phyloP scores from a whole-genome alignment of 2,888 invertebrate genomes.

The Mystacides longicornis region DNA sequence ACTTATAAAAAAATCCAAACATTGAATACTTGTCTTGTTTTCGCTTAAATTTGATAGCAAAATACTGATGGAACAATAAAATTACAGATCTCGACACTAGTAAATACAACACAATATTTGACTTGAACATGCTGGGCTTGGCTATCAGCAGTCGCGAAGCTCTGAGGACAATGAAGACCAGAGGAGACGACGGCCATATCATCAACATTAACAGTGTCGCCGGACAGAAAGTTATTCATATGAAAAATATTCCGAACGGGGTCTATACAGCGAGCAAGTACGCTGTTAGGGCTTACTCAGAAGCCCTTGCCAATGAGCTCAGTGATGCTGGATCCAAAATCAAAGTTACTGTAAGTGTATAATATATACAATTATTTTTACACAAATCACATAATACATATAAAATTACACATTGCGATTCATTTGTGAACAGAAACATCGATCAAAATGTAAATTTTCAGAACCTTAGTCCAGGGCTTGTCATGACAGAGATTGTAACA shows the following conservation, averaged over 20 bases:
- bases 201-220: constrained; percentile 13
- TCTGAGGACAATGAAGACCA: constrained; percentile 35
- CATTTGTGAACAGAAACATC: background rate
- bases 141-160: constrained; percentile 52
- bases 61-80: background rate
- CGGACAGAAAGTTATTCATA: constrained; percentile 1
- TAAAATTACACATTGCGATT: background rate
- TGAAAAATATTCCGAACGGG: background rate
- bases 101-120: constrained; percentile 19
- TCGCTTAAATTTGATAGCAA: background rate
- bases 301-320: background rate
- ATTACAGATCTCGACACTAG: background rate
- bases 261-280: background rate
- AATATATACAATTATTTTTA: background rate
- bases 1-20: too few relatives aligned
- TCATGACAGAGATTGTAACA: too few relatives aligned
- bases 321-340: background rate
- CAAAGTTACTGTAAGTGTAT: background rate
- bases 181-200: constrained; percentile 20
- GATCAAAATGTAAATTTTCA: too few relatives aligned
- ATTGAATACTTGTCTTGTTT: too few relatives aligned
- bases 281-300: background rate
- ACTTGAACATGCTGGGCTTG: constrained; percentile 50
- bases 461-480: too few relatives aligned
- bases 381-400: too few relatives aligned